Evolutionary conservation across 2,888 invertebrate genomes (phyloP), one percentile per base, ranked within the genome.

Genomic region (Halictus quadricinctus): DNA sequence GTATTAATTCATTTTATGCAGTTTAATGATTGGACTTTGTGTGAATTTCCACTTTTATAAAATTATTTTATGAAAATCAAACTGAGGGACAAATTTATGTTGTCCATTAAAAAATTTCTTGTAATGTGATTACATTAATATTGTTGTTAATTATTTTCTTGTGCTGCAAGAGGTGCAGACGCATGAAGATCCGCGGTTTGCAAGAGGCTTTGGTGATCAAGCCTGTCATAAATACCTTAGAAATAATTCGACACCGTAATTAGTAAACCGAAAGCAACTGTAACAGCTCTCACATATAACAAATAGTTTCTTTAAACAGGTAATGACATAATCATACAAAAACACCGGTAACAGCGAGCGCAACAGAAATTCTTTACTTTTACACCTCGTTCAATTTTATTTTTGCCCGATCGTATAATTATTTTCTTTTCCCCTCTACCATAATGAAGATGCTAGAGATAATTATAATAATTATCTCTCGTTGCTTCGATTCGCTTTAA

Each of bases 361-460:
- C 7, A 18, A 18, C 50, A 29, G 13, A 29, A 1, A 64, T 29
- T 64, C 60, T 25, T 60, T 25, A 60, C n/a, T 29, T 25, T 15
- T 29, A 15, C 60, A 15, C 60, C 60, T 15, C 60, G 60, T 25
- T 15, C 13, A 29, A 25, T 6, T 15, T 64, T 64, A 64, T 64
- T 29, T 64, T 29, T 25, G 29, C 60, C 6, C 15, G 25, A 6
- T 64, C 25, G 5, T 29, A 6, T 29, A 64, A 64, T 64, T 15
- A 29, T 29, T 12, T 64, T 64, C 60, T 25, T 64, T 64, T 12
- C 60, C 13, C 12, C 60, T 15, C 25, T 2, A 7, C 25, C 15
- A n/a, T 29, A 64, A 64, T 64, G 60, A 64, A 64, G 60, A 29
- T 64, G 25, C 60, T 64, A 64, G 6, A 29, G 60, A 64, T 64